Conservation (phyloP, 2,113 vertebrate species). For the Siniperca knerii region DNA sequence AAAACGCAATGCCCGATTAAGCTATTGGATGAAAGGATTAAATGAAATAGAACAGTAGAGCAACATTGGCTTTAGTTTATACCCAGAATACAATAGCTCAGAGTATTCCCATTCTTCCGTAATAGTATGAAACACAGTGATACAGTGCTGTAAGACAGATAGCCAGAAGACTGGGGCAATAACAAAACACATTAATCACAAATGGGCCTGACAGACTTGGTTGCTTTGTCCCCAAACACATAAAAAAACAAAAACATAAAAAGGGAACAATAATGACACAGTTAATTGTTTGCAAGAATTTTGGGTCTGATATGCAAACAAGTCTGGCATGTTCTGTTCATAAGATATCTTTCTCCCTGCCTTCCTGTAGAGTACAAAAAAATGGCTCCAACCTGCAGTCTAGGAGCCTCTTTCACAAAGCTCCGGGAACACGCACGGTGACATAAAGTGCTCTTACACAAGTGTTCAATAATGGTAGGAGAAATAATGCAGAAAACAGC, state of each 20-base stretch:
- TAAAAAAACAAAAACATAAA: neutral
- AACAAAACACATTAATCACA: conserved; percentile 45
- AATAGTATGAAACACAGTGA: conserved; percentile 15
- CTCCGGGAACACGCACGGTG: neutral
- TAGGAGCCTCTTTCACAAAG: conserved; percentile 3
- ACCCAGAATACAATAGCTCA: conserved; percentile 27
- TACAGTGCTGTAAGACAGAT: neutral
- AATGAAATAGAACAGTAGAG: conserved; percentile 43
- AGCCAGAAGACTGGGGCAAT: conserved; percentile 26
- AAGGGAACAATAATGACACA: neutral
- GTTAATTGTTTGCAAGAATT: neutral
- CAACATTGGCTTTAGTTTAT: conserved; percentile 25
- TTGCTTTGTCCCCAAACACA: conserved; percentile 3
- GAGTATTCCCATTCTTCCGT: neutral
- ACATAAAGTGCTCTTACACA: conserved; percentile 12
- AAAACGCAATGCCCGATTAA: neutral
- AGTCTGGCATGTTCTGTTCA: neutral
- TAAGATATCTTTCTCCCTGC: neutral
- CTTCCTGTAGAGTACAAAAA: neutral
- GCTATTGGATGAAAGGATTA: conserved; percentile 41
- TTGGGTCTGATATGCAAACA: conserved; percentile 3
- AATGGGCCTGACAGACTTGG: conserved; percentile 2
- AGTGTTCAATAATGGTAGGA: conserved; percentile 10
- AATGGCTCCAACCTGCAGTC: neutral
- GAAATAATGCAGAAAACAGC: conserved; percentile 42